These are phyloP conservation scores for Scelioninae gen. 1 DNA, from an alignment of 2,888 invertebrate species.

Conservation along the genomic window DNA sequence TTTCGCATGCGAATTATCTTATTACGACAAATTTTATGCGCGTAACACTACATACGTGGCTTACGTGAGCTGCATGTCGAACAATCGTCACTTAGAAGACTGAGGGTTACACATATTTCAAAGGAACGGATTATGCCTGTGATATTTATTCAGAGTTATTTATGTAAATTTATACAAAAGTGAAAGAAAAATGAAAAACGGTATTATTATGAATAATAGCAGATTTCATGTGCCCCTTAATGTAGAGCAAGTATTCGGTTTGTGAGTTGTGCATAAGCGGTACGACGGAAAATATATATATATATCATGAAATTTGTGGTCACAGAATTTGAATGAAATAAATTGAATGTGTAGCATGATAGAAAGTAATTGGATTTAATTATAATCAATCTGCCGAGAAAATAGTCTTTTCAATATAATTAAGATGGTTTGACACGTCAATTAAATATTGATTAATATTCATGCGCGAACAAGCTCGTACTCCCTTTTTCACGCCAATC, in stretches of 20 bases:
- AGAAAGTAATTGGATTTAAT: slow-evolving; percentile 13
- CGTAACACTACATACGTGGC: slow-evolving; percentile 54
- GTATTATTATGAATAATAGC: slow-evolving; percentile 32
- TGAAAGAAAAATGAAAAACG: slow-evolving; percentile 38
- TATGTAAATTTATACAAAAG: slow-evolving; percentile 45
- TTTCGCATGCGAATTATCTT: slow-evolving; percentile 66
- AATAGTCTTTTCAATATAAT: slow-evolving; percentile 10
- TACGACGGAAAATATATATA: neutral
- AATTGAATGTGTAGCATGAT: neutral
- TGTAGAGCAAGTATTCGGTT: slow-evolving; percentile 19
- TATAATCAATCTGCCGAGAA: slow-evolving; percentile 12
- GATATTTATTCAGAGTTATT: slow-evolving; percentile 43
- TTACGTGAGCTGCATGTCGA: slow-evolving; percentile 60
- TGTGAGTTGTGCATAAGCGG: slow-evolving; percentile 14
- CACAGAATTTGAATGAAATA: neutral
- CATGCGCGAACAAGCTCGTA: slow-evolving; percentile 17
- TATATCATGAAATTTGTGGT: neutral
- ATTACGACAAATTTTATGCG: slow-evolving; percentile 64
- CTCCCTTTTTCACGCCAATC: slow-evolving; percentile 25
- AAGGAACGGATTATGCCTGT: slow-evolving; percentile 31
- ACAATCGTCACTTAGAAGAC: slow-evolving; percentile 55
- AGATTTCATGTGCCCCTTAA: slow-evolving; percentile 23
- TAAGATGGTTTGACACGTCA: slow-evolving; percentile 19
- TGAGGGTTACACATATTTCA: slow-evolving; percentile 46
- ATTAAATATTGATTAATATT: slow-evolving; percentile 47